Evolutionary conservation across 2,113 vertebrate species (phyloP), one percentile per base, ranked within the genome.

Genomic region (Struthio camelus): DNA sequence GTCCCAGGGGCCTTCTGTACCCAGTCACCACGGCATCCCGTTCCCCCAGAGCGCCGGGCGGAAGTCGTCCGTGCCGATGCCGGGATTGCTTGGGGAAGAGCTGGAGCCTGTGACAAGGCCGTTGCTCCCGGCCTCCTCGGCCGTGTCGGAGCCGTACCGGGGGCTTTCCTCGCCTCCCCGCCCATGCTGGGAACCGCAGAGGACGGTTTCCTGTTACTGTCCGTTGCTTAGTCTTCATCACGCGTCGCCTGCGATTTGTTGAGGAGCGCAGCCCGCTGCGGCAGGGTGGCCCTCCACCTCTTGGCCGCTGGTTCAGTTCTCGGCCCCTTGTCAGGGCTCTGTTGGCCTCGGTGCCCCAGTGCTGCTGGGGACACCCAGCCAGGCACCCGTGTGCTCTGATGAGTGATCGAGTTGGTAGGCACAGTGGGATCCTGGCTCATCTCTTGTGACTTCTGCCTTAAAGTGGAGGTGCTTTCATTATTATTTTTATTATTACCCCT

Each of bases 51-150:
- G 64, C 15, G 65, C 9, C 76, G 53, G 36, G 71, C 70, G 36
- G 73, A 50, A 32, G n/a, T n/a, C n/a, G n/a, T 66, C 3, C 1
- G 4, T 30, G 85, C 17, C 0, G 0, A 59, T 73, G 62, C 30
- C 0, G 0, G 25, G 42, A 58, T 30, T 25, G 71, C 54, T 75
- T 58, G 87, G 46, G 62, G 59, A 40, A 70, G 72, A 71, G 51
- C 56, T 75, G 65, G 56, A 48, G 34, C 58, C 66, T 73, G 16
- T 73, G 16, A 50, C 85, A 67, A 48, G 78, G n/a, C 3, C 34
- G 32, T n/a, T 54, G 54, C 30, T 51, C 48, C 40, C 7, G 64
- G 19, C 62, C 40, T 22, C 18, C 15, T 38, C 54, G 14, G 54
- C 51, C 36, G 77, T 4, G 11, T 14, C 30, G 22, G 36, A n/a